A percentile compares a stretch with the other conserved stretches of the same genome.
phyloP scores from a whole-genome alignment of 2,113 vertebrate genomes.

The Nesospiza acunhae region DNA sequence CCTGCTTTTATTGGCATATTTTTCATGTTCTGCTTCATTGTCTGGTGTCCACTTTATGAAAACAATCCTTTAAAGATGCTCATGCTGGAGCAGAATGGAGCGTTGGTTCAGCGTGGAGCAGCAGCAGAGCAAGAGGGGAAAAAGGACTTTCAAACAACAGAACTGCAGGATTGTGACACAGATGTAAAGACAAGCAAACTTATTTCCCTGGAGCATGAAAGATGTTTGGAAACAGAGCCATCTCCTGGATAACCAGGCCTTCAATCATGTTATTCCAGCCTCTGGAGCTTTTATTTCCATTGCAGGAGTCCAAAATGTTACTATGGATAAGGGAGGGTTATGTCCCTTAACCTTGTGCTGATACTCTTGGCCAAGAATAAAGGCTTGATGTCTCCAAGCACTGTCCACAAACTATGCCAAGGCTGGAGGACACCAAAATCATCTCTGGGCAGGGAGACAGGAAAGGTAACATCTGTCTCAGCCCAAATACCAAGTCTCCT shows the following conservation, averaged over 20 bases:
- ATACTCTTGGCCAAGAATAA: neutral
- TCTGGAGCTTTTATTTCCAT: neutral
- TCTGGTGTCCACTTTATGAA: constrained; percentile 54
- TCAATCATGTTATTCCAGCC: constrained; percentile 18
- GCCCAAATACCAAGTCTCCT: neutral
- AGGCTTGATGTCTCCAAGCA: neutral
- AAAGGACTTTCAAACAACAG: neutral
- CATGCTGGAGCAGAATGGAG: neutral
- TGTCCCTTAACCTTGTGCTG: neutral
- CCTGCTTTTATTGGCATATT: constrained; percentile 51
- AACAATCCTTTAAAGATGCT: constrained; percentile 53
- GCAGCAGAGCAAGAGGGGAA: neutral
- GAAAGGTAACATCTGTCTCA: constrained; percentile 6
- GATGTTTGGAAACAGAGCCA: constrained; percentile 64
- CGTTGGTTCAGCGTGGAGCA: neutral
- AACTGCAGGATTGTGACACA: constrained; percentile 16
- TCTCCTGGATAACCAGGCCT: constrained; percentile 55
- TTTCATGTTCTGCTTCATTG: constrained; percentile 36
- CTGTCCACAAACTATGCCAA: neutral
- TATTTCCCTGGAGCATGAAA: constrained; percentile 16
- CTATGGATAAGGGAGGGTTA: neutral
- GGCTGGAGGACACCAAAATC: neutral
- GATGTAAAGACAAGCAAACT: neutral
- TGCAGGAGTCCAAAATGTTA: neutral
- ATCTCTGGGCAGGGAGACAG: neutral